Evolutionary conservation across 2,888 invertebrate genomes (phyloP).

Genomic region (Odontocolon sp.): DNA sequence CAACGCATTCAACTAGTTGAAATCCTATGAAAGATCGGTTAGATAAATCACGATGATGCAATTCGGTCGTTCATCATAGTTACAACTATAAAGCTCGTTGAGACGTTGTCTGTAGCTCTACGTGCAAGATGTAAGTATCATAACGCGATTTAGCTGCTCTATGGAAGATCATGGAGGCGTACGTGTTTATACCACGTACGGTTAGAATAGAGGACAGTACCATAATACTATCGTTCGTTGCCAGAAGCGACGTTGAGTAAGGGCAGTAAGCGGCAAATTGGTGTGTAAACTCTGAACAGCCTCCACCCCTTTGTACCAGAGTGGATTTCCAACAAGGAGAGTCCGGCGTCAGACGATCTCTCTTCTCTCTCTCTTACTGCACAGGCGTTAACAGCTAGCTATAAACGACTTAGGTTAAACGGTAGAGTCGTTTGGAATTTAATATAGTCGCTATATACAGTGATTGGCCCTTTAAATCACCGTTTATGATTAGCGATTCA

Average conservation of each 20-base stretch:
- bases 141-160: not conserved
- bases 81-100: constrained; percentile 11
- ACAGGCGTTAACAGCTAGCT: too few relatives aligned
- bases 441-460: too few relatives aligned
- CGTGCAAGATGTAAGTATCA: constrained; percentile 16
- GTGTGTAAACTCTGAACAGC: constrained; percentile 49
- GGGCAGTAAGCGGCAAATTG: constrained; percentile 53
- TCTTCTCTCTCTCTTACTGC: too few relatives aligned
- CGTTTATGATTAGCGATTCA: too few relatives aligned
- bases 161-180: constrained; percentile 28
- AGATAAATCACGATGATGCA: constrained; percentile 1
- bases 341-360: too few relatives aligned
- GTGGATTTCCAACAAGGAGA: constrained; percentile 9
- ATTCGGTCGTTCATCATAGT: constrained; percentile 29
- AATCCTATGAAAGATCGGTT: constrained; percentile 29
- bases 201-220: not conserved
- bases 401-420: too few relatives aligned
- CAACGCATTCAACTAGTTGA: constrained; percentile 32
- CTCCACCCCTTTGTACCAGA: not conserved
- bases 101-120: not conserved
- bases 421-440: too few relatives aligned
- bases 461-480: too few relatives aligned
- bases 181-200: constrained; percentile 38
- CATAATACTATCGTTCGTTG: constrained; percentile 48
- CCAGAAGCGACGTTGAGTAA: constrained; percentile 19